A percentile compares a stretch with the other conserved stretches of the same genome.
Conservation (phyloP, 1,140 invertebrate species). For the Camponotus floridanus region DNA sequence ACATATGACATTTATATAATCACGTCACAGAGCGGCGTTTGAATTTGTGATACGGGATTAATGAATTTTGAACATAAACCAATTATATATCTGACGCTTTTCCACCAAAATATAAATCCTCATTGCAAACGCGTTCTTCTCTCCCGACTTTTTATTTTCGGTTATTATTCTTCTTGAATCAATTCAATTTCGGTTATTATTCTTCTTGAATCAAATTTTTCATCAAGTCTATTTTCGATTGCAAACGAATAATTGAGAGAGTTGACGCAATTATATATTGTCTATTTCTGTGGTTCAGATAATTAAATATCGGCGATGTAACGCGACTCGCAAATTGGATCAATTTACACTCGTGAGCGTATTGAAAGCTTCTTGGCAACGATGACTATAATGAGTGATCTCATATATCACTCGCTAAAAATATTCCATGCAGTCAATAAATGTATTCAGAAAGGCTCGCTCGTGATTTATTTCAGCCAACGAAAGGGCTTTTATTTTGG, state of each 20-base stretch:
- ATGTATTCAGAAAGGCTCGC: slow-evolving; percentile 4
- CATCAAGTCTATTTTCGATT: background rate
- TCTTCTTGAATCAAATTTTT: background rate
- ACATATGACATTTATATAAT: background rate
- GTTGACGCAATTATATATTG: slow-evolving; percentile 20
- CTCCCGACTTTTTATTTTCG: background rate
- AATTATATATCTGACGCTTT: background rate
- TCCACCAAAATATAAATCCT: background rate
- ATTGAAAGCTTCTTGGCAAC: slow-evolving; percentile 26
- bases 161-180: slow-evolving; percentile 16
- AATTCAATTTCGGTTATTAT: slow-evolving; percentile 30
- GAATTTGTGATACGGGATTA: background rate
- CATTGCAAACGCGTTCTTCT: background rate
- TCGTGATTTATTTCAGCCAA: background rate
- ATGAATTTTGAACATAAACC: slow-evolving; percentile 2
- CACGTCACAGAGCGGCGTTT: background rate
- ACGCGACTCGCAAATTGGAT: slow-evolving; percentile 51
- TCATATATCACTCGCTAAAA: slow-evolving; percentile 44
- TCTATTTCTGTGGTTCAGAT: slow-evolving; percentile 12
- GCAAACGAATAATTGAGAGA: background rate
- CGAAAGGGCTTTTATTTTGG: background rate
- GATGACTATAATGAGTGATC: slow-evolving; percentile 31
- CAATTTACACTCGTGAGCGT: slow-evolving; percentile 22
- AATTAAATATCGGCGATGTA: slow-evolving; percentile 44
- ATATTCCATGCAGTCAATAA: slow-evolving; percentile 8